Evolutionary conservation across 2,888 invertebrate species (phyloP).

Genomic region (Hemistola chrysoprasaria): DNA sequence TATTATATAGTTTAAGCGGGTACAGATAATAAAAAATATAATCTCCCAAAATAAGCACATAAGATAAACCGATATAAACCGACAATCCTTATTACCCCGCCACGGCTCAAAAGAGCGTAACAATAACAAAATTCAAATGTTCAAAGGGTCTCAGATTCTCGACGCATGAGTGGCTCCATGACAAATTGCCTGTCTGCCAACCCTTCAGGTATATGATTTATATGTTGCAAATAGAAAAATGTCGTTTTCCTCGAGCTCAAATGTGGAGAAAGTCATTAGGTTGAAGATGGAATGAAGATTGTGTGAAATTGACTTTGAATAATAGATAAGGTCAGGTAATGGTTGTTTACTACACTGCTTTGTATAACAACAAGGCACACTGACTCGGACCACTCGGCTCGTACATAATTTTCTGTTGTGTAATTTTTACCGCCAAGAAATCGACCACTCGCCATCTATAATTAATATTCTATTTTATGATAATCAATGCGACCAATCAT

Average conservation of each 20-base stretch:
- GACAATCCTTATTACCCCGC: conserved; percentile 7
- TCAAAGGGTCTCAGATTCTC: conserved; percentile 59
- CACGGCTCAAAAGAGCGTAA: conserved; percentile 19
- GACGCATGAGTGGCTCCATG: conserved; percentile 65
- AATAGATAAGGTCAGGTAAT: neutral
- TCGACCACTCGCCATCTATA: too few relatives aligned
- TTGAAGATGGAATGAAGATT: conserved; percentile 16
- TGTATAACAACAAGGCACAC: too few relatives aligned
- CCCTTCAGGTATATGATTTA: conserved; percentile 79
- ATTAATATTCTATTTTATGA: too few relatives aligned
- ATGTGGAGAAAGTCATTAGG: conserved; percentile 16
- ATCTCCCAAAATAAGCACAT: neutral
- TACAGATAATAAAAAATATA: too few relatives aligned
- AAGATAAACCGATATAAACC: neutral
- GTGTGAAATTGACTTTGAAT: conserved; percentile 11
- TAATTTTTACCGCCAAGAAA: too few relatives aligned
- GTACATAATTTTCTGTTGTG: too few relatives aligned
- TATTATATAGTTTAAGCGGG: too few relatives aligned
- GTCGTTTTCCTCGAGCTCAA: conserved; percentile 26
- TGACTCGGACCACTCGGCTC: too few relatives aligned
- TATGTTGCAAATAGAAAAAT: conserved; percentile 61
- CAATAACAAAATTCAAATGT: conserved; percentile 50
- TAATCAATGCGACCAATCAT: too few relatives aligned
- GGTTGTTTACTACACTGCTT: too few relatives aligned
- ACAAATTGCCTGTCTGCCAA: conserved; percentile 76